Conservation (phyloP, 2,888 invertebrate genomes). For the Nemurella pictetii region DNA sequence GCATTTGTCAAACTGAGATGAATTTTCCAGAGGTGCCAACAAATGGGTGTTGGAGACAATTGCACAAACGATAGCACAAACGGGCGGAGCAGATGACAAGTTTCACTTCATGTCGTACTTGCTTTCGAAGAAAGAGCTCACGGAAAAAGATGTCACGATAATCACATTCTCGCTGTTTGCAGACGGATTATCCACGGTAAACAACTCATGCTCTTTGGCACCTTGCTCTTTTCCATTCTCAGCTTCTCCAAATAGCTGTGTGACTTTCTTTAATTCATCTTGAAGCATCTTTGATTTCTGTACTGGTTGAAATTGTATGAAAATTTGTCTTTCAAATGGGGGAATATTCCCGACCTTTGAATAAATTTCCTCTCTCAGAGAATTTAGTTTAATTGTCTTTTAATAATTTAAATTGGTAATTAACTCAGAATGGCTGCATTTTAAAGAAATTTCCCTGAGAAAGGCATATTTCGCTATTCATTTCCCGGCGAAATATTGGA, state of each 20-base stretch:
- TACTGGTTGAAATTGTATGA: not conserved
- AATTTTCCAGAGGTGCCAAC: not conserved
- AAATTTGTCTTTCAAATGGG: not conserved
- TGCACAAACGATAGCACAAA: not conserved
- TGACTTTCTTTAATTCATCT: not conserved
- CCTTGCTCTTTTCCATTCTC: not conserved
- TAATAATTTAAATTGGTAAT: too few species aligned
- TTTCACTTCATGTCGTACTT: conserved; percentile 55
- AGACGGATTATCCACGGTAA: conserved; percentile 58
- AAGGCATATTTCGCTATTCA: too few species aligned
- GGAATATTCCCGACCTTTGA: too few species aligned
- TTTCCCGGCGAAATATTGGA: too few species aligned
- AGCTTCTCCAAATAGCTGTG: not conserved
- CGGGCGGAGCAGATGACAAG: conserved; percentile 41
- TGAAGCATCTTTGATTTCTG: not conserved
- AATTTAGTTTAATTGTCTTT: too few species aligned
- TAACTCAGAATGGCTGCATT: too few species aligned
- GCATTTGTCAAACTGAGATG: too few species aligned
- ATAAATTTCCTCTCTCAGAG: too few species aligned
- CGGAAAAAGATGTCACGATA: conserved; percentile 53
- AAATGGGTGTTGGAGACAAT: not conserved
- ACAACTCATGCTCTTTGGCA: conserved; percentile 35
- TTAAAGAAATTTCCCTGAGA: too few species aligned
- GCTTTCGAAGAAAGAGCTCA: conserved; percentile 52
- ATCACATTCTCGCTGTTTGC: conserved; percentile 57